Evolutionary conservation across 2,797 vertebrate genomes (phyloP).

Genomic region (Acanthis flammea): DNA sequence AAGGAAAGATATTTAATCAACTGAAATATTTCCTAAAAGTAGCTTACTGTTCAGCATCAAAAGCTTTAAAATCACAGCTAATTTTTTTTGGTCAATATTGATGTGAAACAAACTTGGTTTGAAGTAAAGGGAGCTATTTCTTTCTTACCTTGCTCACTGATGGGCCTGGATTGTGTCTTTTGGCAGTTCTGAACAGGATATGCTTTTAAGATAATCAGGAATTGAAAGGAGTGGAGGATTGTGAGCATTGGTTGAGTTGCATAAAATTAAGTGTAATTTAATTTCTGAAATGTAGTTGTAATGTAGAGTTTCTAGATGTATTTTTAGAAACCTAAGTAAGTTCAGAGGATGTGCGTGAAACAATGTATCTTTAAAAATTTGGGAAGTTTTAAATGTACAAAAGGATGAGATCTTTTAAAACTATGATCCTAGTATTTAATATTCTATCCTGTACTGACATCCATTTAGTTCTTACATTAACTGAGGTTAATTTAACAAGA

Average conservation of each 20-base stretch:
- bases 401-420: not conserved
- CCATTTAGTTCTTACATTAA: not conserved
- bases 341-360: not conserved
- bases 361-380: not conserved
- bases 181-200: not conserved
- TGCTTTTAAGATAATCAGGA: not conserved
- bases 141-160: not conserved
- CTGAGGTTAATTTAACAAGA: not conserved
- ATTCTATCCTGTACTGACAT: not conserved
- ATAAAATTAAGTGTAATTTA: not conserved
- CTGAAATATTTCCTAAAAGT: not conserved
- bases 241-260: not conserved
- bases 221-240: not conserved
- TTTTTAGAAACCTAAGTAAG: not conserved
- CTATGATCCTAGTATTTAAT: not conserved
- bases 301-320: not conserved
- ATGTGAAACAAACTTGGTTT: not conserved
- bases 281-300: not conserved
- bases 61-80: not conserved
- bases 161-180: not conserved
- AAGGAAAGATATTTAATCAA: not conserved
- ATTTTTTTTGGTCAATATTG: not conserved
- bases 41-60: not conserved
- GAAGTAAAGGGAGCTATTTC: not conserved
- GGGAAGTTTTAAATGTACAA: not conserved